phyloP scores from a whole-genome alignment of 2,113 vertebrate species.

The Myxocyprinus asiaticus region DNA sequence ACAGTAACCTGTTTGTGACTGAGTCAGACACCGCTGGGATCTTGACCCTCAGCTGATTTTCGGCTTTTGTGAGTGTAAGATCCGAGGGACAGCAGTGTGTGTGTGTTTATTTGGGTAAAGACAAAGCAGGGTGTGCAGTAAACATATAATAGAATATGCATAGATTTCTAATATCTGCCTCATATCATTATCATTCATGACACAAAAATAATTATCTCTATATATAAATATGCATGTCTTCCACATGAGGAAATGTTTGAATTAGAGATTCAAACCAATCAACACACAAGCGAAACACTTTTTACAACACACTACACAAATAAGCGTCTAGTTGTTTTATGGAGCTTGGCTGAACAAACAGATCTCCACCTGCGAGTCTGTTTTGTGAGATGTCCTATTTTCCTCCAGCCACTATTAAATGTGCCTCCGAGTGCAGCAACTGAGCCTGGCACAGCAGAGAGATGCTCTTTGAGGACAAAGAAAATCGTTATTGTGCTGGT shows the following conservation, averaged over 20 bases:
- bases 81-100: background rate
- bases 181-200: too few relatives aligned
- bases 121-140: background rate
- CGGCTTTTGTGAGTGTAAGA: background rate
- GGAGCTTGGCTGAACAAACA: conserved; percentile 40
- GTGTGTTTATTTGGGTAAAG: conserved; percentile 13
- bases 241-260: background rate
- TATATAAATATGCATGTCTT: background rate
- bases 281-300: background rate
- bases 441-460: conserved; percentile 28
- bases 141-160: background rate
- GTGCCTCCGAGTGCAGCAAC: conserved; percentile 62
- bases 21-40: conserved; percentile 15
- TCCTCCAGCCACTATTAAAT: conserved; percentile 38
- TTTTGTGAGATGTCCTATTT: conserved; percentile 19
- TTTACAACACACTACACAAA: background rate
- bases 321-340: conserved; percentile 16
- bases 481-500: conserved; percentile 41
- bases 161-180: too few relatives aligned
- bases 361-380: conserved; percentile 15
- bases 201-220: too few relatives aligned
- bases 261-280: background rate
- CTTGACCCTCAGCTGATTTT: conserved; percentile 18
- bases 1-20: conserved; percentile 13
- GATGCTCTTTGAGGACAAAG: conserved; percentile 51